Evolutionary conservation across 2,888 invertebrate species (phyloP), one percentile per base, ranked within the genome.

Genomic region (Tipula unca): DNA sequence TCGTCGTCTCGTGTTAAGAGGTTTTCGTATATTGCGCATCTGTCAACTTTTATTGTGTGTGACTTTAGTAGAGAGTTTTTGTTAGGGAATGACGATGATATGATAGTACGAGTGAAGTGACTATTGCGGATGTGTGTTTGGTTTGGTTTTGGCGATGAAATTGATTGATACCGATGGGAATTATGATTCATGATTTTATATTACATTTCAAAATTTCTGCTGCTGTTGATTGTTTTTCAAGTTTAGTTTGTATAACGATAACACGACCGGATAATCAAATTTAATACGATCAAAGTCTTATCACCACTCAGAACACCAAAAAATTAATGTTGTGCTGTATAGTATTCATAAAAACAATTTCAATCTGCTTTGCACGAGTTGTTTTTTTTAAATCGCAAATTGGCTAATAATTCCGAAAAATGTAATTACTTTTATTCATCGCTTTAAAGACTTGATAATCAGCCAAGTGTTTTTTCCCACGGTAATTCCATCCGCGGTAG

Each of bases 1-100:
- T 69, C 69, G 69, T 69, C 25, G 25, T 25, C 69, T 69, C 25
- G 10, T 25, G 25, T 25, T 25, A 69, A 69, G 69, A 10, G 69
- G 69, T 69, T 69, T 54, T 69, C 69, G 69, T 69, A 69, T 69
- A 69, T 69, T 69, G 69, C 69, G 69, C 69, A 69, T 69, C 69
- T 69, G 69, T 69, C 20, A 69, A 69, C 25, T 69, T 69, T 69
- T 69, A 25, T 69, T 69, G 69, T 69, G 25, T 69, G 69, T 69
- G 25, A 69, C 69, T 69, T 69, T 69, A 25, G 69, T 54, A 54
- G 69, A 10, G 69, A 69, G 69, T 69, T 48, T 69, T 10, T 25
- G 14, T 69, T 69, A 69, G 25, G 69, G 69, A 25, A 10, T 69
- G 69, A 10, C 25, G 1, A 25, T 69, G 69, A 25, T n/a, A n/a